These are phyloP conservation scores for Dione vanillae DNA, from an alignment of 2,888 invertebrate species.

Conservation along the genomic window DNA sequence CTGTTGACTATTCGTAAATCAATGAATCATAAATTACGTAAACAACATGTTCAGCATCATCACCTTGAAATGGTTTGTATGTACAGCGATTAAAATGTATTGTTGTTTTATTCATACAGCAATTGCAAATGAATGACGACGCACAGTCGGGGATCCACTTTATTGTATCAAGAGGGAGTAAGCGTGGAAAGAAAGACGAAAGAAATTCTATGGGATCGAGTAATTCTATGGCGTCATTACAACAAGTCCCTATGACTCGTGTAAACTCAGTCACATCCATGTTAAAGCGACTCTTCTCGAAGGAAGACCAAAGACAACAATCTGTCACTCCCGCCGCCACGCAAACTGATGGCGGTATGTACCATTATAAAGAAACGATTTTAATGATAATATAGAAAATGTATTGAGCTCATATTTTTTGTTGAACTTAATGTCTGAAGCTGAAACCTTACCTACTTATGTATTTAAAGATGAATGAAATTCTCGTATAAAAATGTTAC, in stretches of 20 bases:
- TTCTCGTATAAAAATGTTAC: neutral
- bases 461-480: neutral
- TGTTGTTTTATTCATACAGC: slow-evolving; percentile 56
- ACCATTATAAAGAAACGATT: neutral
- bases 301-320: slow-evolving; percentile 85
- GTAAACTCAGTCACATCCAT: slow-evolving; percentile 91
- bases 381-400: neutral
- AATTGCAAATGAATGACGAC: slow-evolving; percentile 87
- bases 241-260: slow-evolving; percentile 87
- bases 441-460: too few relatives aligned
- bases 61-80: slow-evolving; percentile 32
- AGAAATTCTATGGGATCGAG: slow-evolving; percentile 77
- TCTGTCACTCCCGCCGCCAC: slow-evolving; percentile 51
- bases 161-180: slow-evolving; percentile 84
- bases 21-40: slow-evolving; percentile 32
- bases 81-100: slow-evolving; percentile 34
- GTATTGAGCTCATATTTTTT: neutral
- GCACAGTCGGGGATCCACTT: slow-evolving; percentile 90
- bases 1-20: slow-evolving; percentile 16
- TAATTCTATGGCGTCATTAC: slow-evolving; percentile 84
- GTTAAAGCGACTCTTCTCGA: slow-evolving; percentile 89
- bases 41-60: slow-evolving; percentile 32
- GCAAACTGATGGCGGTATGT: slow-evolving; percentile 80
- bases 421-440: neutral
- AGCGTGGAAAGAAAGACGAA: slow-evolving; percentile 73